These are phyloP conservation scores for Alosa alosa DNA, from an alignment of 2,113 vertebrate species.

Conservation along the genomic window DNA sequence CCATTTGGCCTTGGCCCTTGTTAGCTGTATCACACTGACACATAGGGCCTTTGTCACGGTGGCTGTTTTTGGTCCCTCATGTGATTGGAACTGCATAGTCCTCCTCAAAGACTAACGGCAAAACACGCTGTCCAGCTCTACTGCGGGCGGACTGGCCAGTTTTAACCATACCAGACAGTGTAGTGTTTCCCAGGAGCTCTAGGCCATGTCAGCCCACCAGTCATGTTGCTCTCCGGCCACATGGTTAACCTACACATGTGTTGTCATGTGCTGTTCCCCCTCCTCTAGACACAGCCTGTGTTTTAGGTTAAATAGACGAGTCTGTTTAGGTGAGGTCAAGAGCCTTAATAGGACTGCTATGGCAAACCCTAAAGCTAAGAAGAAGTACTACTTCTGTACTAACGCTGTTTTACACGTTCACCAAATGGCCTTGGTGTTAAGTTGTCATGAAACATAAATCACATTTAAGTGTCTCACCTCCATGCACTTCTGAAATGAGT, in stretches of 20 bases:
- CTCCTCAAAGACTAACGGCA: background rate
- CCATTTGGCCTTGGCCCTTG: conserved; percentile 13
- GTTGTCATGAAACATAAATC: background rate
- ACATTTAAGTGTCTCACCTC: background rate
- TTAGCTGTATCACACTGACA: background rate
- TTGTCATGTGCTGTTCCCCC: background rate
- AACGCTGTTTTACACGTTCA: too few relatives aligned
- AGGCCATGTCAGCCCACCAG: background rate
- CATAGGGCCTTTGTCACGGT: background rate
- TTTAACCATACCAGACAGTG: background rate
- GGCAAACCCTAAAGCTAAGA: too few relatives aligned
- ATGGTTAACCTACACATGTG: background rate
- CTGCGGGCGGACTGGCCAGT: background rate
- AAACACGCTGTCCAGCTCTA: background rate
- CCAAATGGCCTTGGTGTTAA: too few relatives aligned
- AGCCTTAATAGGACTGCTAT: too few relatives aligned
- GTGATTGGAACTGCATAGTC: background rate
- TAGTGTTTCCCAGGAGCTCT: background rate
- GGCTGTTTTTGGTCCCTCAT: conserved; percentile 15
- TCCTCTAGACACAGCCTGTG: background rate
- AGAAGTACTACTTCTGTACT: background rate
- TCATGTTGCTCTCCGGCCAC: too few relatives aligned
- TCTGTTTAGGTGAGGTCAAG: too few relatives aligned
- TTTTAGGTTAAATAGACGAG: too few relatives aligned
- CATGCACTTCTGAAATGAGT: background rate